Percentiles rank a stretch among this genome's conserved stretches.
Evolutionary conservation across 1,140 invertebrate species (phyloP).

Genomic region (Bicyclus anynana): DNA sequence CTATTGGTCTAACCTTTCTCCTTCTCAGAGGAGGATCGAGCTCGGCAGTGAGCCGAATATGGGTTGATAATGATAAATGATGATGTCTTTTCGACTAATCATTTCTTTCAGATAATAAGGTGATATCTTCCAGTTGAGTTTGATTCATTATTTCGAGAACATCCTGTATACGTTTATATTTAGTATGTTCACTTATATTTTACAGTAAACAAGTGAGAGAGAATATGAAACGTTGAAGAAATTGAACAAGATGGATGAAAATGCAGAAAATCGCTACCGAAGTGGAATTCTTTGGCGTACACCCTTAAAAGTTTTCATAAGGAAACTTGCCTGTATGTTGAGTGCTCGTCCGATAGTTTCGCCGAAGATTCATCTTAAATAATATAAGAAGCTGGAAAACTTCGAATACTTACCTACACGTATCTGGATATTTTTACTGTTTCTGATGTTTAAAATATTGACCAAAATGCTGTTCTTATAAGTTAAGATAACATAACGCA

Average conservation of each 20-base stretch:
- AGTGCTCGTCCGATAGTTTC: constrained; percentile 36
- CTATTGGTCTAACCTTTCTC: too few relatives aligned
- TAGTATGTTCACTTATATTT: background rate
- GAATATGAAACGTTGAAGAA: constrained; percentile 21
- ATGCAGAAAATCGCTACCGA: constrained; percentile 40
- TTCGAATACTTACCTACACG: background rate
- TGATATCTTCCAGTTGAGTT: too few relatives aligned
- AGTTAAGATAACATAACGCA: too few relatives aligned
- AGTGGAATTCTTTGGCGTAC: constrained; percentile 42
- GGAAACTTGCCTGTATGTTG: constrained; percentile 44
- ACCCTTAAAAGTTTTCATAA: constrained; percentile 54
- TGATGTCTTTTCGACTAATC: too few relatives aligned
- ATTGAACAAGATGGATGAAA: constrained; percentile 21
- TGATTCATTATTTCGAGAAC: too few relatives aligned
- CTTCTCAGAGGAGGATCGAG: too few relatives aligned
- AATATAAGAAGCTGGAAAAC: background rate
- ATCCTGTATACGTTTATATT: too few relatives aligned
- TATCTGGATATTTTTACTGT: background rate
- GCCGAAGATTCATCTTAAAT: constrained; percentile 22
- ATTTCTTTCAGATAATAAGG: too few relatives aligned
- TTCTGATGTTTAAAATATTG: too few relatives aligned
- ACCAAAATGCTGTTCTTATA: too few relatives aligned
- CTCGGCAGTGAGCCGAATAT: too few relatives aligned
- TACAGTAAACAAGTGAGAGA: background rate
- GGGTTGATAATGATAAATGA: too few relatives aligned